phyloP scores from a whole-genome alignment of 2,888 invertebrate species.

The Opisthograptis luteolata region DNA sequence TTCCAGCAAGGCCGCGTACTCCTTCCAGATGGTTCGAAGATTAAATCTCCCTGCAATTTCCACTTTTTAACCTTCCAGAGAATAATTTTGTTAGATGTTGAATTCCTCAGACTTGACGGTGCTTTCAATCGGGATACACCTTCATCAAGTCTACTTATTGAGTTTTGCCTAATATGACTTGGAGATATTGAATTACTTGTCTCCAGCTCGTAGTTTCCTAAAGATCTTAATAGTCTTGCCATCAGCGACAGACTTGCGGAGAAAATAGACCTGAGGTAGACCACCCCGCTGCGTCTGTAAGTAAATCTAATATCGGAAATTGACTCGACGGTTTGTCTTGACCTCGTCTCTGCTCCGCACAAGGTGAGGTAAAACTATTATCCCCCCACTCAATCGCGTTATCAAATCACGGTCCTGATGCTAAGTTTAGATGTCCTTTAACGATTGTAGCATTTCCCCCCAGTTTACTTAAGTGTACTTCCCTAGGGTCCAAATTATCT shows the following conservation, averaged over 20 bases:
- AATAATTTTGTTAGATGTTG: conserved; percentile 38
- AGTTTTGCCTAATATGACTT: background rate
- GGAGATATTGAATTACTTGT: background rate
- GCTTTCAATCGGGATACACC: conserved; percentile 28
- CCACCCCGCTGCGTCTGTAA: conserved; percentile 55
- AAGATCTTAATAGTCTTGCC: conserved; percentile 10
- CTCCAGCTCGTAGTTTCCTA: background rate
- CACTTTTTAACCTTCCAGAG: conserved; percentile 17
- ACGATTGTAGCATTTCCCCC: conserved; percentile 10
- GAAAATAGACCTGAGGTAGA: conserved; percentile 49
- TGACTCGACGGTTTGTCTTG: conserved; percentile 69
- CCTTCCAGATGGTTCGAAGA: conserved; percentile 30
- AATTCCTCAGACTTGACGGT: conserved; percentile 39
- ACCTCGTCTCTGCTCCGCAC: conserved; percentile 57
- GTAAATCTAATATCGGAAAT: conserved; percentile 79
- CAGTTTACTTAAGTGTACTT: conserved; percentile 1
- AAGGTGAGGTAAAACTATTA: conserved; percentile 68
- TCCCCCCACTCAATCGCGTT: conserved; percentile 55
- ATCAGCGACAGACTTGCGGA: conserved; percentile 40
- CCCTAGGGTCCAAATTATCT: no score
- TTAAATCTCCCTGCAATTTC: conserved; percentile 37
- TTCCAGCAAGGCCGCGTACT: conserved; percentile 30
- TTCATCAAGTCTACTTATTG: conserved; percentile 33
- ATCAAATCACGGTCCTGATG: conserved; percentile 44
- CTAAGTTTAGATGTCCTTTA: conserved; percentile 24